Evolutionary conservation across 2,113 vertebrate genomes (phyloP).

Genomic region (Cervus canadensis): DNA sequence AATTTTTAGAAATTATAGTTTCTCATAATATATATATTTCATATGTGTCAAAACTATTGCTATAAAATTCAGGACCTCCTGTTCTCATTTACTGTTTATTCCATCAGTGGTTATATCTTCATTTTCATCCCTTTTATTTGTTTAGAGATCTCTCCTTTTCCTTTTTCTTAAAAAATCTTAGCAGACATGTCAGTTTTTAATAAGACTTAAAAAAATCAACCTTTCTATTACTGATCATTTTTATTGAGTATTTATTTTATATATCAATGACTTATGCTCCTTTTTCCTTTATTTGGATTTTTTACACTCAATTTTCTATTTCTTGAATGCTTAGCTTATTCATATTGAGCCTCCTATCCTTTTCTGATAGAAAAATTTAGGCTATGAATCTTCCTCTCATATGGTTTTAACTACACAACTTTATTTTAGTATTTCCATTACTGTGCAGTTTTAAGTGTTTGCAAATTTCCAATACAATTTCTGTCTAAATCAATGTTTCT

Average conservation of each 20-base stretch:
- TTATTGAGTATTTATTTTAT: not conserved
- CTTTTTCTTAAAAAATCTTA: not conserved
- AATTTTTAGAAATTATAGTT: not conserved
- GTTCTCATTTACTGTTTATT: not conserved
- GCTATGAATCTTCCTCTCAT: not conserved
- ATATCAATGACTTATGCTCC: not conserved
- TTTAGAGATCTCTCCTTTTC: not conserved
- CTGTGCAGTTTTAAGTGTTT: not conserved
- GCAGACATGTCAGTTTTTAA: not conserved
- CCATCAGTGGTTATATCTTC: not conserved
- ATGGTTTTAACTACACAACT: not conserved
- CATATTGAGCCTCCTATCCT: not conserved
- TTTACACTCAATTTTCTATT: not conserved
- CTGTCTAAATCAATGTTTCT: not conserved
- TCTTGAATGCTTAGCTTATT: not conserved
- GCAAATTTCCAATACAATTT: not conserved
- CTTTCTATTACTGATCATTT: not conserved
- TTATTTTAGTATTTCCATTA: slow-evolving; percentile 2
- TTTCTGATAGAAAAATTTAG: not conserved
- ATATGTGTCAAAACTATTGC: not conserved
- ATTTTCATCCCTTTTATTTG: not conserved
- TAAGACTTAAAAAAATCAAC: not conserved
- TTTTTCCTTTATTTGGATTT: not conserved
- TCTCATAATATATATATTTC: not conserved
- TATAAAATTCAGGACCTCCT: not conserved